phyloP scores from a whole-genome alignment of 2,888 invertebrate species.

The Drosophila atripex region DNA sequence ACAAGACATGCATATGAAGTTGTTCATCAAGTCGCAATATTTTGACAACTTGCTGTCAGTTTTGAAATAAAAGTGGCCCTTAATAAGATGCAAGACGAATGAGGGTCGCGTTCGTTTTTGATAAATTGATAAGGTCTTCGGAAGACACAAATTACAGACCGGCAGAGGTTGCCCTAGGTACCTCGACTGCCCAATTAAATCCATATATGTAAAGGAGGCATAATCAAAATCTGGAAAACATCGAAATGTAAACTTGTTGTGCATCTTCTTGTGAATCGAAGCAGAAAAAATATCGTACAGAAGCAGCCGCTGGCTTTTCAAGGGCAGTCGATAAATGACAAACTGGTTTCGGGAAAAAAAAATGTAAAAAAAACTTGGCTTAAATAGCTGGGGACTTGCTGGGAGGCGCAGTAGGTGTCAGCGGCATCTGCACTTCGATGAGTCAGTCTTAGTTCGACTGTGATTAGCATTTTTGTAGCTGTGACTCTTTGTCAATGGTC shows the following conservation, averaged over 20 bases:
- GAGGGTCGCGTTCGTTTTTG: conserved; percentile 52
- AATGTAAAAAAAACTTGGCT: neutral
- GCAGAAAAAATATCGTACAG: conserved; percentile 19
- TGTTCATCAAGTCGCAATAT: conserved; percentile 45
- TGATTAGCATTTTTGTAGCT: neutral
- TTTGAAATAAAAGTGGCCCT: conserved; percentile 19
- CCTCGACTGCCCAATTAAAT: conserved; percentile 61
- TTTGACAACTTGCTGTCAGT: conserved; percentile 71
- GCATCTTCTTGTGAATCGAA: conserved; percentile 62
- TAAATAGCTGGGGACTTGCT: neutral
- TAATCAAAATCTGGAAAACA: conserved; percentile 23
- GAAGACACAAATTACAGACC: conserved; percentile 62
- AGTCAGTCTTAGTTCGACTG: conserved; percentile 41
- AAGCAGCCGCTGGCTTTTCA: conserved; percentile 13
- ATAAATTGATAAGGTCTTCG: conserved; percentile 70
- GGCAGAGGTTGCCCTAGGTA: conserved; percentile 32
- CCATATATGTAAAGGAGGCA: conserved; percentile 9
- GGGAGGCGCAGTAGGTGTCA: conserved; percentile 59
- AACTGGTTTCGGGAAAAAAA: conserved; percentile 57
- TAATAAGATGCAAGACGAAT: conserved; percentile 69
- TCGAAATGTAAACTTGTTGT: conserved; percentile 62
- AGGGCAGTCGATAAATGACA: conserved; percentile 31
- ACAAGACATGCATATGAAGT: conserved; percentile 16
- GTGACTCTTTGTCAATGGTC: conserved; percentile 21
- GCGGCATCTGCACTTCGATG: conserved; percentile 47